Base-by-base conservation (phyloP, 2,888 invertebrate species). In the Hemistola chrysoprasaria region DNA sequence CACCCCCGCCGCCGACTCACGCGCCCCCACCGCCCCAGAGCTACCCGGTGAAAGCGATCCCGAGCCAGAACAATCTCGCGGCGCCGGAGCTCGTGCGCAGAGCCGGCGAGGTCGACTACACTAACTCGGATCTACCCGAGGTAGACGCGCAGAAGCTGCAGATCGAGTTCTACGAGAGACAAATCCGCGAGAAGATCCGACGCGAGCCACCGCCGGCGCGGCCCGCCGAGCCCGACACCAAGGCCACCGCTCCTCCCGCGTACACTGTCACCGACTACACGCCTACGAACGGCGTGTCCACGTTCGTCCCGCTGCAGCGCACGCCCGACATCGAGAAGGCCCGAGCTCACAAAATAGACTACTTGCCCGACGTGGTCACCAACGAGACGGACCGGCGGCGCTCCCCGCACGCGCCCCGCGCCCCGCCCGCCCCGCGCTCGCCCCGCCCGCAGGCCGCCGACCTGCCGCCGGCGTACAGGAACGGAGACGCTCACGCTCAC, bases 221-320 rank as follows among this genome's bases (percentile, higher is more conserved):
- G 55, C 27, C 50, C 51, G 9, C 31, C 35, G 20, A 48, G 8
- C 27, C 8, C 5, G 64, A 60, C 25, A 53, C 53, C 11, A 65
- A 68, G 44, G 62, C 73, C 2, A 66, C 71, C 6, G 71, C 75
- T 23, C 82, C 72, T 1, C 64, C 71, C 30, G 54, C 68, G 7
- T 91, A 90, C 56, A 81, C 90, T 9, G 74, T 89, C 25, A 89
- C 90, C 6, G 89, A 89, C 63, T 90, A 77, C 55, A 87, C 90
- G 6, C 79, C 91, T 16, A 75, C 78, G 24, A 65, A 73, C 23
- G 63, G 65, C n/a, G 50, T 71, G 1, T 72, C 82, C n/a, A 83
- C 90, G 1, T 90, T 90, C 47, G 72, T 82, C 1, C 90, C 89
- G 23, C 70, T 90, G 36, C 88, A 88, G 42, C 86, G 83, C 51